Evolutionary conservation across 2,888 invertebrate species (phyloP).

Genomic region (Physocephala rufipes): DNA sequence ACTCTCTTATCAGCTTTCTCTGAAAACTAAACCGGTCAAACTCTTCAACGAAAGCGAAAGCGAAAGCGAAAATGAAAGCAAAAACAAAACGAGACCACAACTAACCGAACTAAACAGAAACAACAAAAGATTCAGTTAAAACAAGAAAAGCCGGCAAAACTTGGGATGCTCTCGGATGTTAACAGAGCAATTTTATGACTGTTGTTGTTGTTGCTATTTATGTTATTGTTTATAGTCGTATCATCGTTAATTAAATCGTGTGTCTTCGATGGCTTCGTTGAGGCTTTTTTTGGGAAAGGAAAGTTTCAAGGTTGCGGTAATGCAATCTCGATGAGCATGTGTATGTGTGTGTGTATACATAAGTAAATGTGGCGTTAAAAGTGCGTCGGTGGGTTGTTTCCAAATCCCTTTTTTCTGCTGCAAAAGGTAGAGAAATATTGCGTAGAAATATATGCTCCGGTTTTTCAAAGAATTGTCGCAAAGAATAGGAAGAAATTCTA

Average conservation of each 20-base stretch:
- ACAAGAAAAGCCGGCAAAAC: conserved; percentile 16
- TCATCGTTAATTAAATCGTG: not conserved
- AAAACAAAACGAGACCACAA: no score
- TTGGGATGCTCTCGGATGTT: not conserved
- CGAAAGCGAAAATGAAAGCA: no score
- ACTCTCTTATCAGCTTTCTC: not conserved
- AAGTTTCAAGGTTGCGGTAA: conserved; percentile 14
- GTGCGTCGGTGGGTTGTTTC: no score
- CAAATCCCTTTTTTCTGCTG: no score
- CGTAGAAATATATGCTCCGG: no score
- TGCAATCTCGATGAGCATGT: not conserved
- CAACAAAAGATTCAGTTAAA: not conserved
- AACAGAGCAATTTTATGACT: not conserved
- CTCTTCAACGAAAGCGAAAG: no score
- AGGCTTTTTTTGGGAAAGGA: not conserved
- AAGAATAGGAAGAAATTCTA: no score
- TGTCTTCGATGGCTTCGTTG: not conserved
- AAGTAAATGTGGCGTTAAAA: no score
- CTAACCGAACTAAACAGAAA: no score
- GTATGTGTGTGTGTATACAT: not conserved
- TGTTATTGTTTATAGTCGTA: not conserved
- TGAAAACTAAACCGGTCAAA: not conserved
- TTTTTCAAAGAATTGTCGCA: no score
- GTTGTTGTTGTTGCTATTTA: conserved; percentile 1
- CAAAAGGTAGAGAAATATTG: no score